These are phyloP conservation scores for Drosophila prolongata DNA, from an alignment of 2,888 invertebrate species.

Conservation along the genomic window DNA sequence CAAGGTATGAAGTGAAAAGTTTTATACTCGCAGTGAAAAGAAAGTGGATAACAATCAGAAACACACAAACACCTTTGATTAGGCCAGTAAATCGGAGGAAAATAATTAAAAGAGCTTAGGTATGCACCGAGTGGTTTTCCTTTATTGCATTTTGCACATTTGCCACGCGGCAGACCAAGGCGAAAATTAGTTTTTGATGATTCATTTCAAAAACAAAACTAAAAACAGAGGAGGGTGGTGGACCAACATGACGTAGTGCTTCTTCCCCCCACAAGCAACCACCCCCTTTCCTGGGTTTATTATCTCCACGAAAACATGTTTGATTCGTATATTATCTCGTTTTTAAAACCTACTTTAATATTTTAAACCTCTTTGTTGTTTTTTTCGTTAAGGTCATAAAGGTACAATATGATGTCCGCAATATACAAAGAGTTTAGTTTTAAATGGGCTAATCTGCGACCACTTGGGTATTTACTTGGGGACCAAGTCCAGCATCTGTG, in stretches of 20 bases:
- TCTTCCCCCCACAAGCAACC: conserved; percentile 5
- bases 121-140: conserved; percentile 1
- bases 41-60: conserved; percentile 23
- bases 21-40: conserved; percentile 12
- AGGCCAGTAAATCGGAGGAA: conserved; percentile 17
- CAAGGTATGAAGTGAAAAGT: conserved; percentile 1
- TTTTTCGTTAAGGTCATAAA: conserved; percentile 1
- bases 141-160: background rate
- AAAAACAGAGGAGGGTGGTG: conserved; percentile 14
- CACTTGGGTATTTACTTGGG: background rate
- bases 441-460: background rate
- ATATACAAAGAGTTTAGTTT: background rate
- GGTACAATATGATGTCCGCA: conserved; percentile 9
- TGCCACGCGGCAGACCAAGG: conserved; percentile 26
- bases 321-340: conserved; percentile 36
- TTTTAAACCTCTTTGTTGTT: conserved; percentile 2
- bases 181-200: conserved; percentile 29
- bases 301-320: conserved; percentile 31
- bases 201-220: conserved; percentile 32
- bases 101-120: conserved; percentile 27
- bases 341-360: conserved; percentile 8
- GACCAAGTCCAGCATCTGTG: conserved; percentile 21
- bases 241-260: conserved; percentile 14
- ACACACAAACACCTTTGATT: conserved; percentile 1
- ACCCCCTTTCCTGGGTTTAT: conserved; percentile 15